Evolutionary conservation across 2,888 invertebrate species (phyloP).

Genomic region (Folsomia manolachei): DNA sequence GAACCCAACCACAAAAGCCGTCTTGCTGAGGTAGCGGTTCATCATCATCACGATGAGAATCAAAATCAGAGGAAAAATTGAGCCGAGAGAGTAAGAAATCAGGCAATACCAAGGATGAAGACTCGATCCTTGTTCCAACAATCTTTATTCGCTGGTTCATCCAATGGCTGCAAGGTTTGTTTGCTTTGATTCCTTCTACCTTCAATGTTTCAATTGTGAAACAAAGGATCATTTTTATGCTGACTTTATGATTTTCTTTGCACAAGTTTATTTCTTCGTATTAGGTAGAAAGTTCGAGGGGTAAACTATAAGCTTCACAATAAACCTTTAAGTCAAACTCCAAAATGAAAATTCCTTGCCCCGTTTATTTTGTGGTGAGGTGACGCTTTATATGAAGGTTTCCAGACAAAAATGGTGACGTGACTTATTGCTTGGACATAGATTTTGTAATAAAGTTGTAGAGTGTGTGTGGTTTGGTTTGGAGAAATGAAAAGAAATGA

Average conservation of each 20-base stretch:
- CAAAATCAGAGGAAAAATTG: neutral
- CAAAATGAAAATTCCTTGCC: neutral
- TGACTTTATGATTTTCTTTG: constrained; percentile 38
- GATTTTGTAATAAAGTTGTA: neutral
- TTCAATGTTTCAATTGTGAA: neutral
- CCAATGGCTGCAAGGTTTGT: neutral
- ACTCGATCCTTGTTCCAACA: too few species aligned
- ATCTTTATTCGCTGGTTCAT: neutral
- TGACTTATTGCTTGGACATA: neutral
- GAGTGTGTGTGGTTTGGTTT: neutral
- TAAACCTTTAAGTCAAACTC: neutral
- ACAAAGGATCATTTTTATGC: constrained; percentile 32
- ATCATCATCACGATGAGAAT: neutral
- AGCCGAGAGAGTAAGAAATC: neutral
- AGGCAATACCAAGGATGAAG: too few species aligned
- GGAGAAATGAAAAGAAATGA: too few species aligned
- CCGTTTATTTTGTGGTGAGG: too few species aligned
- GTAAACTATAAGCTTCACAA: neutral
- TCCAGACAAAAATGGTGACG: neutral
- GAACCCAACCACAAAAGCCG: neutral
- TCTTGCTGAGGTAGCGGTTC: neutral
- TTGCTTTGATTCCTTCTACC: neutral
- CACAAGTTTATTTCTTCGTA: constrained; percentile 6
- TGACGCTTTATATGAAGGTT: neutral
- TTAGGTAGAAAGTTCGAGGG: too few species aligned